phyloP scores from a whole-genome alignment of 2,888 invertebrate species.

The Dicyrtomina minuta region DNA sequence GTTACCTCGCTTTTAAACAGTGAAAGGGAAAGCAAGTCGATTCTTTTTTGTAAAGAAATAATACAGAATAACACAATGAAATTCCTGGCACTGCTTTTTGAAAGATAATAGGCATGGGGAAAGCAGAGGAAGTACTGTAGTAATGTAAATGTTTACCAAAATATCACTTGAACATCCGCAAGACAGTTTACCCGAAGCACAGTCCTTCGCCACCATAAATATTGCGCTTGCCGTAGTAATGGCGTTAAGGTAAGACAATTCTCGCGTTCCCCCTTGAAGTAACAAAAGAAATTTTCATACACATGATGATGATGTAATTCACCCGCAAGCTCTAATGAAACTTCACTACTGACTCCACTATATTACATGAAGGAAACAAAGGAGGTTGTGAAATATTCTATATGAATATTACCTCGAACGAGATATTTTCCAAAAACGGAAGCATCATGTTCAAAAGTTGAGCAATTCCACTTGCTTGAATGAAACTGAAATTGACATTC shows the following conservation, averaged over 20 bases:
- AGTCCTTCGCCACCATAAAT: constrained; percentile 44
- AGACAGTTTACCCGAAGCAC: constrained; percentile 45
- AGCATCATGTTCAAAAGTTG: constrained; percentile 45
- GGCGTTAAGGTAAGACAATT: constrained; percentile 49
- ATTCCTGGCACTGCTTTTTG: too few relatives aligned
- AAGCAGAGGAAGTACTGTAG: not conserved
- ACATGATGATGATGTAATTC: not conserved
- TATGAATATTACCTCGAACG: constrained; percentile 43
- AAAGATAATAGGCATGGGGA: too few relatives aligned
- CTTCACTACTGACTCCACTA: too few relatives aligned
- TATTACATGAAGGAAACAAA: not conserved
- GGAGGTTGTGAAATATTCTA: not conserved
- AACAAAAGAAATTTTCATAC: constrained; percentile 7
- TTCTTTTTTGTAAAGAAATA: too few relatives aligned
- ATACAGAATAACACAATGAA: too few relatives aligned
- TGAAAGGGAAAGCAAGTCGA: too few relatives aligned
- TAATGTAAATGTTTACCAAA: not conserved
- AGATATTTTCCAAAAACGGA: constrained; percentile 50
- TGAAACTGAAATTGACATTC: constrained; percentile 51
- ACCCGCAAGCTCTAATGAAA: too few relatives aligned
- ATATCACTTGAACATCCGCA: constrained; percentile 45
- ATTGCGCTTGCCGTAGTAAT: constrained; percentile 51
- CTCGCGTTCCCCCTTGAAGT: constrained; percentile 47
- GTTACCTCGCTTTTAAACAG: too few relatives aligned
- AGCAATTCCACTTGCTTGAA: constrained; percentile 50